Base-by-base conservation (phyloP, 2,888 invertebrate species). In the Plusia festucae region DNA sequence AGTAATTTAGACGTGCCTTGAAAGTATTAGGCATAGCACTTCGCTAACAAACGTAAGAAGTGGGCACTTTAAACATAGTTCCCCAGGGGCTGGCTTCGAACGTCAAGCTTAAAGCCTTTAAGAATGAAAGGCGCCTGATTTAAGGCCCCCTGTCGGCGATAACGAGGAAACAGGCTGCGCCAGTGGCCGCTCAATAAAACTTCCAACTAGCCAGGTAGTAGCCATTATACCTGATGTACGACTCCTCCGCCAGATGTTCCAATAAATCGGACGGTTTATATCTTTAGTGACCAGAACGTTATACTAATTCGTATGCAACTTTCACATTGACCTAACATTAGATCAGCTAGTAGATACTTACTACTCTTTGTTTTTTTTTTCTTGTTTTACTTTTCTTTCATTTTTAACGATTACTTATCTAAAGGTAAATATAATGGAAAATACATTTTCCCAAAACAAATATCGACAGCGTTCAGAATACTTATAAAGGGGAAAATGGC, bases 121-220 rank as follows among this genome's bases (percentile, higher is more conserved):
- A 87, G 91, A 90, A 92, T 90, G 91, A 88, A 91, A 89, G 88
- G 87, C 84, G 85, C 76, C 89, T 93, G 93, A 93, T 93, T 93
- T 91, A 93, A 88, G 85, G 90, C 90, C 88, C 86, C 89, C 83
- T 82, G 88, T 84, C 87, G 89, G 87, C 90, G 94, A 94, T 94
- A 94, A 92, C 92, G 90, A 88, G 89, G 85, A 89, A 90, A 89
- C 91, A 88, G 88, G 87, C 89, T 85, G 82, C 83, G 88, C 89
- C 86, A 89, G 89, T 87, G 89, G 87, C 85, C 88, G 85, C 87
- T 87, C 88, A 88, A 92, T 93, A 92, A 93, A 92, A 91, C 89
- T 90, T 87, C 82, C 87, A 86, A 90, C 90, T 90, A 91, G 79
- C 76, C 79, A 79, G 68, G 66, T 69, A n/a, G 88, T 89, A 81